Evolutionary conservation across 1,140 invertebrate species (phyloP), one percentile per base, ranked within the genome.

Genomic region (Amyelois transitella): DNA sequence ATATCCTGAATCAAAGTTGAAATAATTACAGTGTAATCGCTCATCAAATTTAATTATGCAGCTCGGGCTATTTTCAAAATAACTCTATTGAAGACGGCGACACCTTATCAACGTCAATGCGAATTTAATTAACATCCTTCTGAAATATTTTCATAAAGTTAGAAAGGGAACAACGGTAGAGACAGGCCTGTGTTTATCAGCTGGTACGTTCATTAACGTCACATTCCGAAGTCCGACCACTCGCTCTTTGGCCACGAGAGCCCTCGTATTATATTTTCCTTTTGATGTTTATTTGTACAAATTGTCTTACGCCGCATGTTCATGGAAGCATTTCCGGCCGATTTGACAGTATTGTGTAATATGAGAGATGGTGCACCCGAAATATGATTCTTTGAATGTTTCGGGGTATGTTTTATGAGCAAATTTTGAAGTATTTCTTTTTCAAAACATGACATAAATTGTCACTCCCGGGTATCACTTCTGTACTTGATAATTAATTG

Each of bases 121-220:
- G 44, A 65, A 55, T 58, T 58, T 60, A 65, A 65, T 60, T 59
- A 62, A 62, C 32, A 45, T 56, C 38, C 25, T 54, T 18, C 28
- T 48, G 58, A 63, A 56, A 60, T 59, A 55, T 50, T 56, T 54
- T 43, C 44, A 50, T 18, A 43, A 24, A 45, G 14, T 44, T 25
- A 51, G 45, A 53, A 8, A n/a, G 43, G 54, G 51, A 50, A 57
- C 55, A 55, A 58, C 55, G 28, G 28, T 10, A 38, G 51, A 38
- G 8, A n/a, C n/a, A 38, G 38, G 43, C 25, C 52, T 38, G 2
- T 38, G 32, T 54, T 58, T 48, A 28, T 54, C 53, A 48, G 44
- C 50, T 56, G 18, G 55, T 48, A 28, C 53, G 57, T 55, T 66
- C 58, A 49, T 66, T 66, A 66, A 48, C 28, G 60, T 66, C 64